Base-by-base conservation (phyloP, 2,888 invertebrate species). In the Dasypolia templi region DNA sequence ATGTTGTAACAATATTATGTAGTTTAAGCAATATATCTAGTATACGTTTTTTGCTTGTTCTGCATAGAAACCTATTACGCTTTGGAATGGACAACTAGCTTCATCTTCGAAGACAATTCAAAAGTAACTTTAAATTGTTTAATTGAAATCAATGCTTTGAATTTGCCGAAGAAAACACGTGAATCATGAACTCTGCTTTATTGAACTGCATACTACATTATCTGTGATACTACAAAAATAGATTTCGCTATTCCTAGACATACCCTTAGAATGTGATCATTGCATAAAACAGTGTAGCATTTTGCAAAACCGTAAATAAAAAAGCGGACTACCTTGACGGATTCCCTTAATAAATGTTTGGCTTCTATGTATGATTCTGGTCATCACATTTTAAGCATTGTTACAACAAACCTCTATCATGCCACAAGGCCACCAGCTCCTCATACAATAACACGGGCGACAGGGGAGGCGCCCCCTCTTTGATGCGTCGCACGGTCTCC, bases 371-470 rank as follows among this genome's bases (percentile, higher is more conserved):
- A 61, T 17, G 39, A 6, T 61, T 39, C 22, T n/a, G n/a, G 12
- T 9, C 17, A 44, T 32, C 7, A 42, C 32, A 44, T 35, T 26
- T 39, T 1, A 26, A 26, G 22, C 66, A 32, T 29, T 0, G 3
- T 85, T 79, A 29, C 14, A 19, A 79, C 72, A 22, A 58, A 96
- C 96, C 94, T 92, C 95, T 87, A 73, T 96, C 96, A 62, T 93
- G 94, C 51, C 96, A 93, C 69, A 96, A 88, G 0, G 93, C 87
- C 3, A 93, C 88, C 12, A 96, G 88, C 63, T 96, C 96, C 39
- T 95, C 92, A 42, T 96, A 96, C 0, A 96, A 89, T 46, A 93
- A 85, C 17, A 94, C 83, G 0, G 96, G 96, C 0, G 96, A 96
- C 39, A 96, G 88, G 0, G 94, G 95, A 6, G 93, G 95, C 2